Conservation (phyloP, 2,888 invertebrate genomes). For the Dexiosoma caninum region DNA sequence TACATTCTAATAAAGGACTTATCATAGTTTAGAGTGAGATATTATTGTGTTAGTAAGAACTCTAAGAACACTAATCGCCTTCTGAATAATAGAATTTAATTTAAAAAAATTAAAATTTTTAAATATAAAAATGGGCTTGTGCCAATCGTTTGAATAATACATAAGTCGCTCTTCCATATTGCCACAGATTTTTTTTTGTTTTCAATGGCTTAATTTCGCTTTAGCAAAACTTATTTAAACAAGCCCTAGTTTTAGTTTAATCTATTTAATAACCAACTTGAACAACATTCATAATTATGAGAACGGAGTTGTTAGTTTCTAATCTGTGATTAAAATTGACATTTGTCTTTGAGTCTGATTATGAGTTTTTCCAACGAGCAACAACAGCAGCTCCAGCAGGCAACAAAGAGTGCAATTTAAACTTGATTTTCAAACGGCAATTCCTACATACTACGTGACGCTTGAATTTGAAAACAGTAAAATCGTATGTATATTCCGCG, state of each 20-base stretch:
- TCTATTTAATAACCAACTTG: slow-evolving; percentile 34
- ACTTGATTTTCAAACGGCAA: slow-evolving; percentile 56
- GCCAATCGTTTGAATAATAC: too few relatives aligned
- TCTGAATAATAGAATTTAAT: too few relatives aligned
- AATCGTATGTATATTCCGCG: background rate
- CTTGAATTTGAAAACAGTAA: slow-evolving; percentile 30
- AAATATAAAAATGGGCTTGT: too few relatives aligned
- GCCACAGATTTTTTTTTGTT: too few relatives aligned
- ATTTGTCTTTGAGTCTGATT: slow-evolving; percentile 56
- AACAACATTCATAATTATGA: slow-evolving; percentile 53
- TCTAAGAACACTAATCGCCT: too few relatives aligned
- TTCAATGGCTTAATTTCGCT: background rate
- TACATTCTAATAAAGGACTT: too few relatives aligned
- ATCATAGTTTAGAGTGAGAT: too few relatives aligned
- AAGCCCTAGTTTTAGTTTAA: slow-evolving; percentile 45
- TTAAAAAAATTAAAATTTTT: too few relatives aligned
- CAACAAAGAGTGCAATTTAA: slow-evolving; percentile 22
- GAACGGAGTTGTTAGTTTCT: slow-evolving; percentile 45
- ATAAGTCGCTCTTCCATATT: too few relatives aligned
- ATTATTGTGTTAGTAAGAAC: too few relatives aligned
- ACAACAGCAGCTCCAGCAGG: background rate
- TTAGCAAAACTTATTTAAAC: slow-evolving; percentile 10
- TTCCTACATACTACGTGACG: slow-evolving; percentile 39
- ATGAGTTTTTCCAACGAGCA: slow-evolving; percentile 9
- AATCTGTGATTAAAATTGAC: slow-evolving; percentile 62